Base-by-base conservation (phyloP, 2,797 vertebrate species). In the Leucoraja ocellata region DNA sequence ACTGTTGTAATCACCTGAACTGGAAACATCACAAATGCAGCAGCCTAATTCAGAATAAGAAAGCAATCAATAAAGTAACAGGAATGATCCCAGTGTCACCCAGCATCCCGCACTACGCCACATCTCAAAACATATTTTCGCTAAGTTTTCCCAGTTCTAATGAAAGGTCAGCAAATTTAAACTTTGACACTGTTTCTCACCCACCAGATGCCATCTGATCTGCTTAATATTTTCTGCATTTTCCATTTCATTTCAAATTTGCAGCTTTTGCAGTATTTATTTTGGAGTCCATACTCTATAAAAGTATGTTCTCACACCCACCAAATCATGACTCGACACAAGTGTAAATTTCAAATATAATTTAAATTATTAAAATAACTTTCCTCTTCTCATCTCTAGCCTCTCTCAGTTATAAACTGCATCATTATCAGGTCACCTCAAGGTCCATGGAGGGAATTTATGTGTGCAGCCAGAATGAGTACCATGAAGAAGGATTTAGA, bases 21-120 rank as follows among this genome's bases (percentile, higher is more conserved):
- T 9, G 99, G 98, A 95, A 99, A 99, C 94, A 99, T 99, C 93
- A 99, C 98, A 94, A 99, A 99, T 80, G 96, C 95, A 93, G 98
- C 96, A 54, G 98, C 98, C 98, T 99, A 93, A 36, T 76, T 21
- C 71, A 94, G 74, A 94, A 93, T 78, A 54, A 63, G 90, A 3
- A 5, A 86, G 7, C 68, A 83, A 58, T 93, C 68, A 86, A 23
- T 86, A 68, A 88, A 28, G 8, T 13, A 7, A 21, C 88, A 18
- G 4, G 39, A 71, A 68, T 88, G 18, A 18, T 4, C n/a, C n/a
- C 21, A 91, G 16, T 73, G 32, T 10, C 3, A 77, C 5, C 77
- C 78, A 79, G 21, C 79, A 36, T 14, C 10, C 23, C 79, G 11
- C 32, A 80, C 36, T 54, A 54, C 46, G 14, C 18, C 68, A 71